phyloP scores from a whole-genome alignment of 2,113 vertebrate species.

The Sterna hirundo region DNA sequence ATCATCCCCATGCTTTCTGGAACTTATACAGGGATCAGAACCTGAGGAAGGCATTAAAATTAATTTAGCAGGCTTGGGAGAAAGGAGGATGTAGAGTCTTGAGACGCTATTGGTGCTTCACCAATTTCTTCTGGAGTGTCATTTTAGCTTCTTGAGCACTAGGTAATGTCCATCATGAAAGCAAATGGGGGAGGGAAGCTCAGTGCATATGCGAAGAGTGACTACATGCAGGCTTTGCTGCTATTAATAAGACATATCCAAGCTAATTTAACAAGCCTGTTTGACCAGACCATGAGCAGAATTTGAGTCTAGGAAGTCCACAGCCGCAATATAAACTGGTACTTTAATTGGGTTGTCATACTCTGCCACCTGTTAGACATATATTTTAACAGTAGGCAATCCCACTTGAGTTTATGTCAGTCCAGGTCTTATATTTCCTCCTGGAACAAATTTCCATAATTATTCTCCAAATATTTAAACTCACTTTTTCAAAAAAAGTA shows the following conservation, averaged over 20 bases:
- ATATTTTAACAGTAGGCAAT: not conserved
- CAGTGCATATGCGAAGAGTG: not conserved
- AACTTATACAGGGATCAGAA: not conserved
- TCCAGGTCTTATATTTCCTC: not conserved
- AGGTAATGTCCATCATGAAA: not conserved
- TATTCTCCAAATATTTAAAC: not conserved
- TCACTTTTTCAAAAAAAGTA: not conserved
- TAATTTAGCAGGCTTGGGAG: not conserved
- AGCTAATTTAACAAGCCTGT: not conserved
- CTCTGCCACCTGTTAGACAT: not conserved
- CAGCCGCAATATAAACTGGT: not conserved
- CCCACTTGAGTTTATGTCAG: not conserved
- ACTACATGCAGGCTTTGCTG: not conserved
- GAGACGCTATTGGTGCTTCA: not conserved
- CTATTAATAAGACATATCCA: not conserved
- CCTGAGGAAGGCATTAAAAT: not conserved
- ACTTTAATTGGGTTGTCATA: not conserved
- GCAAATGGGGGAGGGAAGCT: not conserved
- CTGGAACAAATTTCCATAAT: not conserved
- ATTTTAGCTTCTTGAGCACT: not conserved
- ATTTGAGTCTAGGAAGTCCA: not conserved
- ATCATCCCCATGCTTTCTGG: not conserved
- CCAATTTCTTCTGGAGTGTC: not conserved
- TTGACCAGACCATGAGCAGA: not conserved
- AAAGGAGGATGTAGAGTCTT: not conserved